Evolutionary conservation across 1,140 invertebrate genomes (phyloP), one percentile per base, ranked within the genome.

Genomic region (Lepidotrigona ventralis): DNA sequence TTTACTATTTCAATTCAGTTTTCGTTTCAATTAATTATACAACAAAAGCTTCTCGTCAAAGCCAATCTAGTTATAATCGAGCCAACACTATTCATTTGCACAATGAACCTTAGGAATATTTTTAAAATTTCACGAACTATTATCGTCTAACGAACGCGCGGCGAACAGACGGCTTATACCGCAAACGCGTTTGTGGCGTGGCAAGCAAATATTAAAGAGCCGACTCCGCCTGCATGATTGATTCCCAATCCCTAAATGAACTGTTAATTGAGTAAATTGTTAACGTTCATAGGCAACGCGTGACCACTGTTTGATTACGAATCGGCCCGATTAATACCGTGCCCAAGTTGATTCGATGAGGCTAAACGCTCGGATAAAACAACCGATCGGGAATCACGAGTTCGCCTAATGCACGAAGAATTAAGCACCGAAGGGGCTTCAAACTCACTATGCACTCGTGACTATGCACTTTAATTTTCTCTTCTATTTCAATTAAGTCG

Each of bases 321-420:
- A 64, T 78, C 75, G 64, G 68, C 54, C 54, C 39, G 66, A 83
- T 83, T 83, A 83, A 83, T 83, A 78, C 64, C 54, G 33, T 21
- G 39, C 46, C 29, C 79, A 23, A 39, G 17, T 66, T 54, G 12
- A 23, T 53, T 60, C 64, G 39, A 60, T 19, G n/a, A 5, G 46
- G 73, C 39, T 82, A 83, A 85, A 82, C 63, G 84, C 1, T 8
- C 66, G 56, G 46, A 83, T 83, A 78, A 83, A 83, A 83, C 19
- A 29, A 14, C 21, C 64, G 33, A 53, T 56, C 29, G 51, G 29
- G 56, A 66, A 58, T 69, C 53, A 8, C 26, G 6, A 33, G 4
- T 33, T 33, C 33, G n/a, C 63, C 39, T 15, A 19, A 66, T 21
- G 2, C 33, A 9, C 3, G 8, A 46, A 64, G 60, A 53, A 53